These are phyloP conservation scores for Malurus alboscapulatus DNA, from an alignment of 2,113 vertebrate species.

Conservation along the genomic window DNA sequence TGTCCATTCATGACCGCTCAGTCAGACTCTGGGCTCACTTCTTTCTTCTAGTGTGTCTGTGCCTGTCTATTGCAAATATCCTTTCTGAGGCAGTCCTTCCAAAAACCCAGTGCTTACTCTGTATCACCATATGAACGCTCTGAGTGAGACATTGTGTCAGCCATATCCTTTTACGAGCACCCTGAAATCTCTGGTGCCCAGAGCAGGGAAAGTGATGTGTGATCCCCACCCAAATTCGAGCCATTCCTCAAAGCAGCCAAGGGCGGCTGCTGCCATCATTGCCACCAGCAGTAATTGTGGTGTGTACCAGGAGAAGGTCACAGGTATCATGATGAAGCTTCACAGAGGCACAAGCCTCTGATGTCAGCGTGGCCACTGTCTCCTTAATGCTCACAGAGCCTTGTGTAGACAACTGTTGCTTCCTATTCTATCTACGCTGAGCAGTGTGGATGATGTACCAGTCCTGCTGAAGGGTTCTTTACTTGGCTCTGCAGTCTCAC, in stretches of 20 bases:
- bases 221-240: not conserved
- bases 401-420: not conserved
- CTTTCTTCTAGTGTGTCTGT: not conserved
- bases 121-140: rapidly evolving
- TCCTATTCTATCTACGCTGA: not conserved
- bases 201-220: not conserved
- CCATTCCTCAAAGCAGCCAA: not conserved
- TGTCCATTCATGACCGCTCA: not conserved
- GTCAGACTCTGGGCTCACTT: not conserved
- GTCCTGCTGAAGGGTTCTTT: not conserved
- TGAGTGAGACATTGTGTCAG: not conserved
- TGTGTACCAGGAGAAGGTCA: not conserved
- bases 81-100: not conserved
- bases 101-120: not conserved
- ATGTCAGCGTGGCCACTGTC: rapidly evolving
- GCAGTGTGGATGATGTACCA: not conserved
- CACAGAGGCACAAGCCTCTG: not conserved
- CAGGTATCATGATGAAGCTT: not conserved
- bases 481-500: not conserved
- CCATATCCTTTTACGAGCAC: not conserved
- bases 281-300: not conserved
- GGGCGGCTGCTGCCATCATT: not conserved
- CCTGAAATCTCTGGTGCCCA: not conserved
- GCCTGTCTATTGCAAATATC: not conserved
- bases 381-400: not conserved